Percentiles rank a stretch among this genome's conserved stretches.
These are phyloP conservation scores for Meteorus sp. DNA, from an alignment of 1,140 invertebrate species.

Conservation along the genomic window DNA sequence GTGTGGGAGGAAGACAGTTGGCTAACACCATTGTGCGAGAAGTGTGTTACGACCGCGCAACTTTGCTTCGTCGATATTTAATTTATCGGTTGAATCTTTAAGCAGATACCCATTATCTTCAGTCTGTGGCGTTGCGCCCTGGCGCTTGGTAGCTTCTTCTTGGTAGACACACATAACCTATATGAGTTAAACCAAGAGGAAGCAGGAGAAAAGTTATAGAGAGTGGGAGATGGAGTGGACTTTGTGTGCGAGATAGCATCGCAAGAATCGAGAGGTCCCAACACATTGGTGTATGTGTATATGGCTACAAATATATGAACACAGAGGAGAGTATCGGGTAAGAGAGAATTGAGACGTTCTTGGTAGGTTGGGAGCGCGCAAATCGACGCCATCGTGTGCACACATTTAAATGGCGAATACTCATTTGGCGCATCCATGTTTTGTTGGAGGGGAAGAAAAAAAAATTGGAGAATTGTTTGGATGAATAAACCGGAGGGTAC, in stretches of 20 bases:
- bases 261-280: constrained; percentile 15
- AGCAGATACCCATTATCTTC: constrained; percentile 37
- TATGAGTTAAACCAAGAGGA: neutral
- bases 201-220: constrained; percentile 1
- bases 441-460: too few relatives aligned
- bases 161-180: neutral
- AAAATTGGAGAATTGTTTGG: too few relatives aligned
- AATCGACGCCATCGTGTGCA: constrained; percentile 6
- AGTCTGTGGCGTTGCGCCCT: neutral
- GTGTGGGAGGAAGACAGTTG: neutral
- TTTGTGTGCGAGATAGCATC: constrained; percentile 23
- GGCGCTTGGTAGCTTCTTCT: neutral
- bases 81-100: constrained; percentile 41
- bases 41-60: constrained; percentile 13
- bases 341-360: constrained; percentile 26
- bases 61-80: constrained; percentile 33
- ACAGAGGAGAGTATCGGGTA: constrained; percentile 15
- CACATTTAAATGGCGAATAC: constrained; percentile 2
- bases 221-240: too few relatives aligned
- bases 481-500: too few relatives aligned
- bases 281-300: neutral
- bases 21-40: constrained; percentile 23
- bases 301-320: too few relatives aligned
- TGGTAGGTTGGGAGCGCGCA: neutral
- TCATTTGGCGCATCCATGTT: constrained; percentile 6